phyloP scores from a whole-genome alignment of 2,797 vertebrate species.

The Ctenosaura bakeri region DNA sequence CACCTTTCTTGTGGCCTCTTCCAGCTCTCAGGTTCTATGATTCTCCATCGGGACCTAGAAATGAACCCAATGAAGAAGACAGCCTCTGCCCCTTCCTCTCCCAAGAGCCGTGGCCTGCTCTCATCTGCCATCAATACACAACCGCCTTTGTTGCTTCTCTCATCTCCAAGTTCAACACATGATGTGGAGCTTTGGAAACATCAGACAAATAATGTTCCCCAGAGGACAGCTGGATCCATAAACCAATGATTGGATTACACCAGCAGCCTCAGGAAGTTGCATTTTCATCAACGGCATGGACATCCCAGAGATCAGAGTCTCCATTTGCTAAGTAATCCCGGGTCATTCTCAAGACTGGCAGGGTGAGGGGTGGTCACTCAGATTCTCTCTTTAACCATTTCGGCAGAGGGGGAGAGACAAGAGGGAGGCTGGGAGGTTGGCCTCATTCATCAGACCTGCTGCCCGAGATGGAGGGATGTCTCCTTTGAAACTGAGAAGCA shows the following conservation, averaged over 20 bases:
- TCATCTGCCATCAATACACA: background rate
- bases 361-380: rapidly evolving
- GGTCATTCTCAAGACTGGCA: background rate
- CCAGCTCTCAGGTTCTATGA: too few species aligned
- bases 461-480: background rate
- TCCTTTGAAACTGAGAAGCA: background rate
- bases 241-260: background rate
- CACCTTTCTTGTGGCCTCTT: too few species aligned
- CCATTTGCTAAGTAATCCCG: background rate
- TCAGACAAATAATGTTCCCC: background rate
- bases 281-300: background rate
- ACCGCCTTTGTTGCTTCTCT: background rate
- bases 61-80: too few species aligned
- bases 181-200: background rate
- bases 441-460: background rate
- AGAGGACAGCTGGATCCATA: background rate
- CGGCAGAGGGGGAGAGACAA: rapidly evolving
- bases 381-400: rapidly evolving
- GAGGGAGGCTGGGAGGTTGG: background rate
- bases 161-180: background rate
- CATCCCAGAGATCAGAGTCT: background rate
- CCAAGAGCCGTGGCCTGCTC: background rate
- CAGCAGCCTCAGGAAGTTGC: rapidly evolving
- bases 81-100: background rate
- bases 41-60: too few species aligned